Evolutionary conservation across 2,888 invertebrate species (phyloP), one percentile per base, ranked within the genome.

Genomic region (Drosophila meridiana): DNA sequence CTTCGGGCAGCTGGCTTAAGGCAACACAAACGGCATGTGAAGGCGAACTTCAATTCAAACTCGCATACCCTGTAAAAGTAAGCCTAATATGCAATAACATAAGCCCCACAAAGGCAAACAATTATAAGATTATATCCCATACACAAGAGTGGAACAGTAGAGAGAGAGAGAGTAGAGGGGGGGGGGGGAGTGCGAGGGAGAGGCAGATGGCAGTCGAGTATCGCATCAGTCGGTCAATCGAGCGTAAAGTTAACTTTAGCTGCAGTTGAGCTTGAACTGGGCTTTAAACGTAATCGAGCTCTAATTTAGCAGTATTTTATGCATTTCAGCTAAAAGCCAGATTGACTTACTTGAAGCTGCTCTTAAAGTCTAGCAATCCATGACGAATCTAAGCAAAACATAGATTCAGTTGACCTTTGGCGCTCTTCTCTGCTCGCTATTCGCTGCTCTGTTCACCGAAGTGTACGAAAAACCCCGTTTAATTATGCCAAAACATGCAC

Each of bases 401-500:
- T 6, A 38, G 61, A 73, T 62, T 78, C 32, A 32, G 50, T 28
- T 68, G 32, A 40, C 38, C 47, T 55, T 40, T 26, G 26, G 8
- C n/a, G n/a, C 28, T 73, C 73, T 60, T 34, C 34, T 38, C 34
- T 38, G 50, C 50, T 50, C 30, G 8, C 38, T 34, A 55, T 50
- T 42, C 38, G 8, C 38, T 34, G 57, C 52, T 42, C 38, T 34
- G 57, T 55, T 42, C 38, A 47, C 28, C 52, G 56, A 48, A 64
- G 67, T 65, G 68, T 40, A 60, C 58, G 62, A 67, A 76, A 71
- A 76, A 69, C 60, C 78, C 81, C 86, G 79, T 87, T 83, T 86
- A 88, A 86, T 86, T 87, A 87, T 90, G 90, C 86, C 74, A 53
- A 62, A 90, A 83, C 86, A 87, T 79, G 86, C 82, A 69, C 81